Conservation (phyloP, 2,888 invertebrate species). For the Drosophila meridionalis region DNA sequence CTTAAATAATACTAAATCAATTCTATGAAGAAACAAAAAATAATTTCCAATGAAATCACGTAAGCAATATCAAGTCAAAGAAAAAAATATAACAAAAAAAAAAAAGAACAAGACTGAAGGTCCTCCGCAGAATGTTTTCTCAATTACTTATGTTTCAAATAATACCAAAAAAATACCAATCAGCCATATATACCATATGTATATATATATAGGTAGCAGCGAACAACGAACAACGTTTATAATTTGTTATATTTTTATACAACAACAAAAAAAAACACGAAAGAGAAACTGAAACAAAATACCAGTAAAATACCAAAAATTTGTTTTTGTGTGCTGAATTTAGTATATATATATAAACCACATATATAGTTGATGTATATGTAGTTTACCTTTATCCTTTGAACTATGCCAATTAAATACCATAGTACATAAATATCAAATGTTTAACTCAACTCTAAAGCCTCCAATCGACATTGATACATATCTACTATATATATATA, state of each 20-base stretch:
- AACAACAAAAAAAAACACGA: constrained; percentile 24
- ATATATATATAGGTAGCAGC: constrained; percentile 51
- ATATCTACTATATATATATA: constrained; percentile 1
- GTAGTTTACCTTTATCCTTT: constrained; percentile 58
- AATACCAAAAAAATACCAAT: constrained; percentile 35
- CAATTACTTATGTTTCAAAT: constrained; percentile 52
- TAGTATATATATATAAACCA: constrained; percentile 22
- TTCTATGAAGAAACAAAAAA: constrained; percentile 14
- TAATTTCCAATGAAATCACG: constrained; percentile 55
- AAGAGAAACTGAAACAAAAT: constrained; percentile 14
- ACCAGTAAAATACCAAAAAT: constrained; percentile 33
- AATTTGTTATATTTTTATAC: constrained; percentile 79
- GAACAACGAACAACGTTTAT: constrained; percentile 74
- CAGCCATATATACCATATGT: constrained; percentile 34
- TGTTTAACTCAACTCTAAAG: constrained; percentile 67
- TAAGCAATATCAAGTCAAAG: constrained; percentile 56
- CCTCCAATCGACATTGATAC: constrained; percentile 74
- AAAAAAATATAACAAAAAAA: constrained; percentile 1
- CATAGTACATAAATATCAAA: constrained; percentile 56
- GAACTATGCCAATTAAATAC: constrained; percentile 68
- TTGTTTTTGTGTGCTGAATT: constrained; percentile 61
- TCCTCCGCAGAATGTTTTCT: constrained; percentile 78
- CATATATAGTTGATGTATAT: constrained; percentile 23
- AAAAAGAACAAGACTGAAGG: constrained; percentile 71
- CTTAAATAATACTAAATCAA: constrained; percentile 24